Evolutionary conservation across 2,888 invertebrate species (phyloP), one percentile per base, ranked within the genome.

Genomic region (Cacoxenus indagator): DNA sequence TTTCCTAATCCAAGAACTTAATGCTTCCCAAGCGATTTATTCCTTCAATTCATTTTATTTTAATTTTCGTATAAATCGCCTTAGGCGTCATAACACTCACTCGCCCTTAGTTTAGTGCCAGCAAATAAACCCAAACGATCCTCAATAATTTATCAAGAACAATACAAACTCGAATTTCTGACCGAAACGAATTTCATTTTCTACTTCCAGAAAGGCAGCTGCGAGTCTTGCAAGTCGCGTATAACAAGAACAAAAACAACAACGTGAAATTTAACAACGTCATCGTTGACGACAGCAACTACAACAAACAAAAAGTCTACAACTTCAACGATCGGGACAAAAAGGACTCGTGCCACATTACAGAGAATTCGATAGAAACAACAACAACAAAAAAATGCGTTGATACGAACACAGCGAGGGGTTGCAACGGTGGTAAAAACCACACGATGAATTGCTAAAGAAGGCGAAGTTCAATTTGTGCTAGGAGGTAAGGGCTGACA

Each of bases 281-380:
- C 62, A 62, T 26, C 43, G 54, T 62, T 43, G 64, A 57, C 65
- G 51, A 65, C 65, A 51, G 17, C 59, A 59, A 59, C 19, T 31
- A 29, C 4, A 29, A 29, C 24, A 27, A 31, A 62, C 62, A 62
- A 51, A 64, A 48, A 48, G 29, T 48, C 62, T 45, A n/a, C n/a
- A n/a, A n/a, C n/a, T 22, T 37, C 6, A 22, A 59, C 31, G 57
- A 59, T 59, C 57, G 17, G 2, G 31, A 37, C n/a, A n/a, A 57
- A 69, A 75, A 65, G 72, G 59, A 71, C 75, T 78, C 81, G 78
- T 78, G 81, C 76, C 78, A 70, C 26, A 51, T 51, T 19, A 17
- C 51, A 37, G 9, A 37, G 14, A n/a, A n/a, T n/a, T n/a, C n/a
- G n/a, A n/a, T n/a, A n/a, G n/a, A n/a, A n/a, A n/a, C n/a, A 37